A percentile compares a stretch with the other conserved stretches of the same genome.
Evolutionary conservation across 1,140 invertebrate genomes (phyloP).

Genomic region (Bilobella aurantiaca): DNA sequence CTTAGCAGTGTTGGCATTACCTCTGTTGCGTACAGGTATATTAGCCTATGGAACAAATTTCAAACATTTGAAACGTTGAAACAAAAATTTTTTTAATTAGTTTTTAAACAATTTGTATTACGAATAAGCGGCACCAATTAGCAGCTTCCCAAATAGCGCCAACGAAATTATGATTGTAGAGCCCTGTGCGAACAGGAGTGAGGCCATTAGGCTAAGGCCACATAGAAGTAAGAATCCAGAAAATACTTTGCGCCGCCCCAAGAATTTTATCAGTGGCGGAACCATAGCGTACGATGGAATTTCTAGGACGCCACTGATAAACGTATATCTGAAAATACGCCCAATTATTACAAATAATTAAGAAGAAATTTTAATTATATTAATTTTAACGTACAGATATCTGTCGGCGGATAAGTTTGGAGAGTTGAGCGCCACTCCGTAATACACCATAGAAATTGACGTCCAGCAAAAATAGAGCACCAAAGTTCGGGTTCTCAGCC

Average conservation of each 20-base stretch:
- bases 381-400: constrained; percentile 23
- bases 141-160: constrained; percentile 42
- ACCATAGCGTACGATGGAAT: constrained; percentile 35
- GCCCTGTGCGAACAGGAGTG: constrained; percentile 15
- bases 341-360: neutral
- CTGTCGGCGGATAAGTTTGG: constrained; percentile 31
- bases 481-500: constrained; percentile 24
- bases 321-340: constrained; percentile 25
- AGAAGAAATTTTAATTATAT: neutral
- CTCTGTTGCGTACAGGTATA: constrained; percentile 45
- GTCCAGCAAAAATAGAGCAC: constrained; percentile 30
- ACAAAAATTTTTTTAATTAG: neutral
- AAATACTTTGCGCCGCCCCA: constrained; percentile 29
- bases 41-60: constrained; percentile 41
- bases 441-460: constrained; percentile 33
- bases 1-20: constrained; percentile 42
- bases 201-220: constrained; percentile 20
- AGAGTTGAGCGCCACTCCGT: constrained; percentile 35
- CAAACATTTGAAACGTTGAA: too few species aligned
- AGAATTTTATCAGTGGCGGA: constrained; percentile 25
- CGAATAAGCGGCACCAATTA: constrained; percentile 41
- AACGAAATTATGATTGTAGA: constrained; percentile 26
- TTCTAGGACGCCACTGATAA: constrained; percentile 32
- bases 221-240: constrained; percentile 27
- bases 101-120: neutral